Conservation (phyloP, 2,888 invertebrate species). For the Apamea sordens region DNA sequence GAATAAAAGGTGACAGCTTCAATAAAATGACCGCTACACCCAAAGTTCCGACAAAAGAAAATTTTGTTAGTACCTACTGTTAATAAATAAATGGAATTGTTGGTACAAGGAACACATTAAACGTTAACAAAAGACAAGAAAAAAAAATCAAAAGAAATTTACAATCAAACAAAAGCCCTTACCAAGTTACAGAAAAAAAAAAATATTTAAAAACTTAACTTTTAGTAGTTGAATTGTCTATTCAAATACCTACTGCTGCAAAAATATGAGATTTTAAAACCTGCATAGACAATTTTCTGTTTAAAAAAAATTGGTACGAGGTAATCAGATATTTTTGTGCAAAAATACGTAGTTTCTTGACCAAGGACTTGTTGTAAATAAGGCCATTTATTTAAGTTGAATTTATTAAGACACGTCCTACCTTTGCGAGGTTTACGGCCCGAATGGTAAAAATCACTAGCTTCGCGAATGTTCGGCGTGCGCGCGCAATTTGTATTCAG, state of each 20-base stretch:
- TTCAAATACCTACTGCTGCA: constrained; percentile 1
- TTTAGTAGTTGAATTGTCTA: constrained; percentile 15
- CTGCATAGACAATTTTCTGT: constrained; percentile 50
- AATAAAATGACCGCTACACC: constrained; percentile 10
- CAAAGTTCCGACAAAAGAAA: constrained; percentile 30
- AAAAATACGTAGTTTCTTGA: constrained; percentile 20
- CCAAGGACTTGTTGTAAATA: constrained; percentile 20
- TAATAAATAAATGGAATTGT: constrained; percentile 51
- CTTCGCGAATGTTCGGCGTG: neutral
- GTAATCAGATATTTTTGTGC: constrained; percentile 25
- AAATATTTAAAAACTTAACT: constrained; percentile 26
- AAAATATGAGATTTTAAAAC: constrained; percentile 21
- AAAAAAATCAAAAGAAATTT: constrained; percentile 19
- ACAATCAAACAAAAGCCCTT: constrained; percentile 51
- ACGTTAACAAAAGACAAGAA: constrained; percentile 7
- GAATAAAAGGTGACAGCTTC: neutral
- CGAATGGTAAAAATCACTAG: neutral
- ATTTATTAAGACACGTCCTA: constrained; percentile 4
- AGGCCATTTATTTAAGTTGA: constrained; percentile 7
- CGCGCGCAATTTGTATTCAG: neutral
- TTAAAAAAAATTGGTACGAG: constrained; percentile 54
- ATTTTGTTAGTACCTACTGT: constrained; percentile 54
- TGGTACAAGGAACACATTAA: constrained; percentile 46
- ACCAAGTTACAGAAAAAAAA: constrained; percentile 40
- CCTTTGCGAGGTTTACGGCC: neutral